Conservation (phyloP, 2,888 invertebrate species). For the Fragum fragum region DNA sequence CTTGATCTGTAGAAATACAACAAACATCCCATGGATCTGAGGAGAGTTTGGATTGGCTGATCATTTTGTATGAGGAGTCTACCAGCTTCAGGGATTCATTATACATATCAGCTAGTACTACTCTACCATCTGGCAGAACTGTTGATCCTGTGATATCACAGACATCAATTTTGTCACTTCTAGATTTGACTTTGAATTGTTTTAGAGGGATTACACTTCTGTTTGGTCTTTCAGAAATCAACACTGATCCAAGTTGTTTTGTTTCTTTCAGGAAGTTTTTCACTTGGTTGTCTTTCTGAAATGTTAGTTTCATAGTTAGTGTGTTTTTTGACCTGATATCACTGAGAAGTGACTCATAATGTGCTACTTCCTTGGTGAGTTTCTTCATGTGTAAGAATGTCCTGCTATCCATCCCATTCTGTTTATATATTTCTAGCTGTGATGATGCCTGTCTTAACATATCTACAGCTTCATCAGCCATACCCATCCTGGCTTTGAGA, state of each 20-base stretch:
- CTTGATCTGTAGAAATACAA: constrained; percentile 45
- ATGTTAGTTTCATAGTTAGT: constrained; percentile 40
- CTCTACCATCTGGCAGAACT: constrained; percentile 53
- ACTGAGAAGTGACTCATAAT: constrained; percentile 49
- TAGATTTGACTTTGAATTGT: constrained; percentile 58
- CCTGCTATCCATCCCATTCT: constrained; percentile 64
- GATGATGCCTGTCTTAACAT: constrained; percentile 39
- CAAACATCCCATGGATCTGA: constrained; percentile 65
- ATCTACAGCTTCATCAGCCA: constrained; percentile 47
- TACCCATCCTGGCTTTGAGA: constrained; percentile 42
- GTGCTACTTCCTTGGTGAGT: constrained; percentile 51
- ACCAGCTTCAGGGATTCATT: constrained; percentile 61
- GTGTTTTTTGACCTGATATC: constrained; percentile 52
- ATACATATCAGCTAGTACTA: constrained; percentile 60
- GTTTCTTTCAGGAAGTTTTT: constrained; percentile 43
- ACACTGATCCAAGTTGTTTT: constrained; percentile 41
- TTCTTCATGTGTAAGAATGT: constrained; percentile 64
- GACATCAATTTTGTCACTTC: constrained; percentile 48
- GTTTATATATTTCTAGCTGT: constrained; percentile 51
- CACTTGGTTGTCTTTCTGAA: constrained; percentile 40
- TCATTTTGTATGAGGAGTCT: constrained; percentile 44
- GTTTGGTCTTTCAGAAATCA: constrained; percentile 41
- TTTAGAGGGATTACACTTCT: constrained; percentile 35
- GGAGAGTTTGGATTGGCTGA: constrained; percentile 60
- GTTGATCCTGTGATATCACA: constrained; percentile 59